Evolutionary conservation across 2,113 vertebrate genomes (phyloP).

Genomic region (Colius striatus): DNA sequence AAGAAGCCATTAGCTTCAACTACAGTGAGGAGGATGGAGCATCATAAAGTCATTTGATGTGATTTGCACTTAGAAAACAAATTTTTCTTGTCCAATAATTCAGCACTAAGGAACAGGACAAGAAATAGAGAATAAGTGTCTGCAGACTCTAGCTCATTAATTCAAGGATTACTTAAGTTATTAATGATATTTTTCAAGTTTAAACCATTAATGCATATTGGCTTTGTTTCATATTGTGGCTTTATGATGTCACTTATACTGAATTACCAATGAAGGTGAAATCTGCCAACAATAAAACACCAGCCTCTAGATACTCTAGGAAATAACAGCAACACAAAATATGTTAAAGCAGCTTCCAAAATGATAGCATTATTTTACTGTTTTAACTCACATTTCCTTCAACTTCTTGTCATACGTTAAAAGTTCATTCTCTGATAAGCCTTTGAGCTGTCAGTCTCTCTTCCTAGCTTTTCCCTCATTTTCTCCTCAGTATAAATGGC

Average conservation of each 20-base stretch:
- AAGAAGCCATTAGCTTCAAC: neutral
- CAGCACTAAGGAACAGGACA: neutral
- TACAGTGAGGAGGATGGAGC: neutral
- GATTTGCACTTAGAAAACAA: neutral
- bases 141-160: conserved; percentile 33
- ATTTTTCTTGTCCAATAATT: neutral
- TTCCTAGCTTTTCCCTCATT: conserved; percentile 32
- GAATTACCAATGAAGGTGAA: conserved; percentile 20
- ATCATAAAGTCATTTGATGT: neutral
- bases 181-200: conserved; percentile 35
- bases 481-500: conserved; percentile 28
- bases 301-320: neutral
- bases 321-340: neutral
- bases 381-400: conserved; percentile 21
- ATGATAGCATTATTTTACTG: neutral
- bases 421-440: conserved; percentile 39
- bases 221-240: conserved; percentile 24
- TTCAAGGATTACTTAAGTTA: conserved; percentile 37
- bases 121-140: conserved; percentile 9
- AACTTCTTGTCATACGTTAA: conserved; percentile 28
- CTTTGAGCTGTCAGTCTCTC: conserved; percentile 69
- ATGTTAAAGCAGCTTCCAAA: neutral
- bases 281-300: neutral
- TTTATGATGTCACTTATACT: conserved; percentile 7
- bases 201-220: conserved; percentile 4